Percentiles rank a stretch among this genome's conserved stretches.
phyloP scores from a whole-genome alignment of 2,797 vertebrate species.

The Myotis findleyi region DNA sequence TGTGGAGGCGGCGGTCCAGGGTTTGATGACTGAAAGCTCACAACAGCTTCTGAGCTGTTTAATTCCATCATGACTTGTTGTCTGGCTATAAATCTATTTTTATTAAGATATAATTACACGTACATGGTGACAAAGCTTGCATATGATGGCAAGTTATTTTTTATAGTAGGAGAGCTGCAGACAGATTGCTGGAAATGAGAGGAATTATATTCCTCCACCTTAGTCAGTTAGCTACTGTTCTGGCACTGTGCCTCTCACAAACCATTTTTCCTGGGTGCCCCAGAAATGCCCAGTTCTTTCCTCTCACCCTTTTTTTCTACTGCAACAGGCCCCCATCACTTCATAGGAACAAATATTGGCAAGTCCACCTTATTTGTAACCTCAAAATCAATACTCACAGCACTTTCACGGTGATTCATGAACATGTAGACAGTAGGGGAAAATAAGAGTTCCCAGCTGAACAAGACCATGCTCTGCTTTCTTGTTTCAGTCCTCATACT shows the following conservation, averaged over 20 bases:
- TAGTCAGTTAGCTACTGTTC: constrained; percentile 17
- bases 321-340: neutral
- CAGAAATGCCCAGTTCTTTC: neutral
- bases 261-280: neutral
- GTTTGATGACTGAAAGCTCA: neutral
- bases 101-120: constrained; percentile 52
- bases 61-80: neutral
- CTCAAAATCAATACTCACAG: neutral
- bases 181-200: neutral
- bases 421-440: neutral
- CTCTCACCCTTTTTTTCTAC: neutral
- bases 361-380: neutral
- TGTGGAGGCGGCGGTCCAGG: neutral
- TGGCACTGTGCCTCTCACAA: neutral
- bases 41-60: neutral
- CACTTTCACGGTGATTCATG: neutral
- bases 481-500: neutral
- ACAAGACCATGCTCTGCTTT: neutral
- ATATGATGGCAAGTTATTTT: neutral
- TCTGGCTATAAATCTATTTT: constrained; percentile 45
- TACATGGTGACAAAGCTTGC: neutral
- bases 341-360: neutral
- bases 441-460: neutral
- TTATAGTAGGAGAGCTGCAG: neutral
- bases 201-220: neutral